Evolutionary conservation across 2,797 vertebrate genomes (phyloP), one percentile per base, ranked within the genome.

Genomic region (Xyrichtys novacula): DNA sequence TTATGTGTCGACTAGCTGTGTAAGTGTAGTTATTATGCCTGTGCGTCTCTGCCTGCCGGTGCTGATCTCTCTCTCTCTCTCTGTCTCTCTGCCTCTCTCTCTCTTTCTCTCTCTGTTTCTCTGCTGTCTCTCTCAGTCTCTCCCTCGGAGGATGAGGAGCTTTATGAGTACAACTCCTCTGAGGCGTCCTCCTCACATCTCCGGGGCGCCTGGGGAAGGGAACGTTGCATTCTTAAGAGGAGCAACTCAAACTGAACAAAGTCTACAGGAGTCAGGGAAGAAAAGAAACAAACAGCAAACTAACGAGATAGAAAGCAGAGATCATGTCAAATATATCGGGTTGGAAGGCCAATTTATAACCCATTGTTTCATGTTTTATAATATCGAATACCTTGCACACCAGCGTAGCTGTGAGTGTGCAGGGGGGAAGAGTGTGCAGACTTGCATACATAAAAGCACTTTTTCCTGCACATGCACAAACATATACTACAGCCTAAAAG

Each of bases 121-220:
- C 20, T 48, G 49, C 74, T 82, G 73, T 88, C 81, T 86, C 81
- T 82, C 80, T 63, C 71, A 66, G 58, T 67, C 82, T 82, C 83
- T 89, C 89, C 85, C 89, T 84, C 67, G 58, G 87, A 92, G 88
- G 88, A 91, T 91, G 86, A 90, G 91, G 91, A 92, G 91, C 90
- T 93, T 94, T 93, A 91, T 88, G 88, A 91, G 91, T 90, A 93
- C 93, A 93, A 93, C 91, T 92, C 94, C 94, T 91, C 89, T 48
- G 94, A 94, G 94, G 93, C 89, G 69, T 83, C 81, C 83, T 85
- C 83, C 81, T 93, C 84, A 94, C 93, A 94, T 94, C 92, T 94
- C 86, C 70, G 66, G 90, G 84, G 90, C 78, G 93, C 93, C 93
- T 93, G 85, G 93, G 94, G 94, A 94, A 86, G 85, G 81, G 83